These are phyloP conservation scores for Cataglyphis rosenhaueri DNA, from an alignment of 2,888 invertebrate species.

Conservation along the genomic window DNA sequence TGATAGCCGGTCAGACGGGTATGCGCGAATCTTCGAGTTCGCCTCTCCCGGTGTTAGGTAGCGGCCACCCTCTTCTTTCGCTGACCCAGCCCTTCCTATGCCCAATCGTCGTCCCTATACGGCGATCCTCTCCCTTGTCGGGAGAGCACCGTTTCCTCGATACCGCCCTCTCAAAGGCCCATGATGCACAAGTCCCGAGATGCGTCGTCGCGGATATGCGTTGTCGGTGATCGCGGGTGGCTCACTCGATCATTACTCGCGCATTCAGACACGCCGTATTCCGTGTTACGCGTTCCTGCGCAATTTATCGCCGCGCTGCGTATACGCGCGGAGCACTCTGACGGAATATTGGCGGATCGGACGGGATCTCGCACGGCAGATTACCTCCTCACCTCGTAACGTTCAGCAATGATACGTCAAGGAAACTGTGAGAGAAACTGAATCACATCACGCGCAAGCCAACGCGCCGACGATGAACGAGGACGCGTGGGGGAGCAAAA, in stretches of 20 bases:
- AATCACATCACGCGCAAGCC: constrained; percentile 64
- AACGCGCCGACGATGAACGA: constrained; percentile 41
- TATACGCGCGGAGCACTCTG: background rate
- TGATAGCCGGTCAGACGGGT: constrained; percentile 79
- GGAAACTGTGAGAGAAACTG: constrained; percentile 67
- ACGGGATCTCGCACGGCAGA: constrained; percentile 15
- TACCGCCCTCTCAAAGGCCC: constrained; percentile 21
- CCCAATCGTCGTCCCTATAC: background rate
- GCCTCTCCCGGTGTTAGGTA: background rate
- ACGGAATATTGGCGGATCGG: constrained; percentile 11
- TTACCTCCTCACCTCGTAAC: constrained; percentile 59
- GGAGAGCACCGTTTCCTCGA: constrained; percentile 3
- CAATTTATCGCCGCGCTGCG: background rate
- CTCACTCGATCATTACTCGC: constrained; percentile 36
- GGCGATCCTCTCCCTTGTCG: background rate
- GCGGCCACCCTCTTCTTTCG: background rate
- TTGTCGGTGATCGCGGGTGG: constrained; percentile 16
- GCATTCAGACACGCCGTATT: background rate
- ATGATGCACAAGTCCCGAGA: constrained; percentile 7
- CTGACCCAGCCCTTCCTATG: constrained; percentile 4
- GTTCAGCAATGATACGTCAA: constrained; percentile 40
- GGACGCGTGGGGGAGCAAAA: background rate
- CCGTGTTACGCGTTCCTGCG: background rate
- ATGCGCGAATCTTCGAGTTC: constrained; percentile 2
- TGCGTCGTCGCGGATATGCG: constrained; percentile 9